Evolutionary conservation across 2,888 invertebrate genomes (phyloP).

Genomic region (Syritta pipiens): DNA sequence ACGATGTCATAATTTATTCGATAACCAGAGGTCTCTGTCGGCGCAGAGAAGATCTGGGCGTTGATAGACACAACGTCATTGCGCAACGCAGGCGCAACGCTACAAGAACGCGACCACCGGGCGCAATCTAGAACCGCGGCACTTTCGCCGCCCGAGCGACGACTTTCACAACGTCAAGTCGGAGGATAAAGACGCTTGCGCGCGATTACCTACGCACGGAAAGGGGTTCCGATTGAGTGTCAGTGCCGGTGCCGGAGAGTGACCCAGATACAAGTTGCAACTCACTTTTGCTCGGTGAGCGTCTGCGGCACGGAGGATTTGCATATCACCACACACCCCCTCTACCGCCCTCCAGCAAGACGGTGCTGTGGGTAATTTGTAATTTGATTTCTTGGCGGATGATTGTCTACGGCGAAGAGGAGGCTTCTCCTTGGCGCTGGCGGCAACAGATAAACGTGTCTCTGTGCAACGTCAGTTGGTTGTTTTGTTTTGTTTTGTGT

Average conservation of each 20-base stretch:
- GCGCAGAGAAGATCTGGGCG: constrained; percentile 5
- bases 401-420: constrained; percentile 38
- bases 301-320: constrained; percentile 17
- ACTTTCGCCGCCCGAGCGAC: constrained; percentile 45
- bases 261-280: constrained; percentile 56
- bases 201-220: constrained; percentile 43
- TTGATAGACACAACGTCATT: constrained; percentile 19
- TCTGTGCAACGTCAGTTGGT: constrained; percentile 16
- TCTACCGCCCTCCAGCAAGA: constrained; percentile 3
- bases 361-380: constrained; percentile 37
- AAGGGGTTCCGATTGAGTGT: constrained; percentile 36
- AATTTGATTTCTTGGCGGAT: constrained; percentile 52
- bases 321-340: constrained; percentile 39
- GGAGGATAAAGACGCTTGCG: constrained; percentile 34
- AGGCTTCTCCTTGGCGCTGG: constrained; percentile 19
- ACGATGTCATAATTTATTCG: constrained; percentile 60
- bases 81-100: constrained; percentile 14
- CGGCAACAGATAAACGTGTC: constrained; percentile 32
- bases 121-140: constrained; percentile 2
- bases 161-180: constrained; percentile 48
- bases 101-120: neutral
- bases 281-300: constrained; percentile 34
- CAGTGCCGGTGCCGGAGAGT: constrained; percentile 28
- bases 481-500: constrained; percentile 6
- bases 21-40: constrained; percentile 16